Base-by-base conservation (phyloP, 2,113 vertebrate genomes). In the Clarias batrachus region DNA sequence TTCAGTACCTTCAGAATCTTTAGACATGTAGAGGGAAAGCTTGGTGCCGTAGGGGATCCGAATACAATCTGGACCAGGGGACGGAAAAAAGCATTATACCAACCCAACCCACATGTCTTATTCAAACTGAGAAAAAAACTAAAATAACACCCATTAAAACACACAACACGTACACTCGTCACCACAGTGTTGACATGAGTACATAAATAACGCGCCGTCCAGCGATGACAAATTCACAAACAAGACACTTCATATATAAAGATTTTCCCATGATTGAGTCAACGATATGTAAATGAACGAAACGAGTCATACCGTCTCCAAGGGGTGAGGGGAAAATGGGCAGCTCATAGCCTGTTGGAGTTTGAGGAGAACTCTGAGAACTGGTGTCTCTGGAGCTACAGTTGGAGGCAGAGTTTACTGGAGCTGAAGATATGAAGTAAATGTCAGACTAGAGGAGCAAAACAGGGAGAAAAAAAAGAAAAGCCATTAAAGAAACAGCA, bases 281-380 rank as follows among this genome's bases (percentile, higher is more conserved):
- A 10, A 23, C n/a, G 57, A 52, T 12, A n/a, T 48, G 23, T 54
- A 82, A 66, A 85, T 59, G 77, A 70, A 30, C 48, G 7, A 82
- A 48, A 11, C 0, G 14, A 79, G 27, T 73, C 88, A 94, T 96
- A 99, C 98, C 98, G 92, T 99, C 98, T 41, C 95, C 92, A 81
- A 96, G 95, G 41, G 96, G 94, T 57, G 95, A 95, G 85, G 96
- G 96, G 91, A 97, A 96, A 87, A 95, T 93, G 4, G 96, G 94
- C 91, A 96, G 93, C 89, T 99, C 97, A 1, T 96, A 96, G 91
- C 95, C 94, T 0, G 96, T 96, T 0, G 96, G 97, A 9, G 97
- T 98, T 94, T 97, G 97, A 14, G 98, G 97, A 89, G 97, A 98
- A 91, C 92, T 97, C 89, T 96, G 96, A 81, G 96, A 97, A 85